Evolutionary conservation across 2,888 invertebrate species (phyloP).

Genomic region (Brenthis hecate): DNA sequence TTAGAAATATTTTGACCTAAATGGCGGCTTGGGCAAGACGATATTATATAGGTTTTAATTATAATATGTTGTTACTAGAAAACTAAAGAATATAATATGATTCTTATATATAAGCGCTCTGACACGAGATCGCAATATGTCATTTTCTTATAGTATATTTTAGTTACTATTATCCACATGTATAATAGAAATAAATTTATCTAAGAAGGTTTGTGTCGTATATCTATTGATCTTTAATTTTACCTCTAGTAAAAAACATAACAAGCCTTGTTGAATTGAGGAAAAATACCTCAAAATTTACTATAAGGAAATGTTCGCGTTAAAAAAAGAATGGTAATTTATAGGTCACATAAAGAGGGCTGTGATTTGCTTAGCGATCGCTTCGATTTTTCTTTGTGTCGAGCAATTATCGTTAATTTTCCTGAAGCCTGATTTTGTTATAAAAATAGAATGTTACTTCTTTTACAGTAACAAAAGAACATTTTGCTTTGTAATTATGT

Average conservation of each 20-base stretch:
- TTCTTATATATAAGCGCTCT: too few relatives aligned
- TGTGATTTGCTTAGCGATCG: slow-evolving; percentile 51
- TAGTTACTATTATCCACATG: too few relatives aligned
- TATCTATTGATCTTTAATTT: too few relatives aligned
- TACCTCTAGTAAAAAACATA: not conserved
- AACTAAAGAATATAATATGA: too few relatives aligned
- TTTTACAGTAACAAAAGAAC: slow-evolving; percentile 34
- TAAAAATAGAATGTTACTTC: slow-evolving; percentile 50
- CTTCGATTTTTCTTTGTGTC: slow-evolving; percentile 52
- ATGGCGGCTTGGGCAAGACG: too few relatives aligned
- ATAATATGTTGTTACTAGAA: too few relatives aligned
- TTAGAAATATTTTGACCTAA: too few relatives aligned
- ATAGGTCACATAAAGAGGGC: slow-evolving; percentile 34
- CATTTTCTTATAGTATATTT: too few relatives aligned
- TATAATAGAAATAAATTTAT: too few relatives aligned
- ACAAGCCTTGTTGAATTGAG: not conserved
- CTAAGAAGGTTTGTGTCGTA: too few relatives aligned
- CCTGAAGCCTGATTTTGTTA: slow-evolving; percentile 46
- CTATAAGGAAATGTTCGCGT: slow-evolving; percentile 6
- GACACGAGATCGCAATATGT: too few relatives aligned
- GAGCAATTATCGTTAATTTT: slow-evolving; percentile 60
- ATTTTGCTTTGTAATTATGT: slow-evolving; percentile 22
- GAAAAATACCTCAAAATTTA: not conserved
- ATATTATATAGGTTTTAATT: too few relatives aligned
- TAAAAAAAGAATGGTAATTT: slow-evolving; percentile 33